Base-by-base conservation (phyloP, 2,888 invertebrate genomes). In the Actias luna region DNA sequence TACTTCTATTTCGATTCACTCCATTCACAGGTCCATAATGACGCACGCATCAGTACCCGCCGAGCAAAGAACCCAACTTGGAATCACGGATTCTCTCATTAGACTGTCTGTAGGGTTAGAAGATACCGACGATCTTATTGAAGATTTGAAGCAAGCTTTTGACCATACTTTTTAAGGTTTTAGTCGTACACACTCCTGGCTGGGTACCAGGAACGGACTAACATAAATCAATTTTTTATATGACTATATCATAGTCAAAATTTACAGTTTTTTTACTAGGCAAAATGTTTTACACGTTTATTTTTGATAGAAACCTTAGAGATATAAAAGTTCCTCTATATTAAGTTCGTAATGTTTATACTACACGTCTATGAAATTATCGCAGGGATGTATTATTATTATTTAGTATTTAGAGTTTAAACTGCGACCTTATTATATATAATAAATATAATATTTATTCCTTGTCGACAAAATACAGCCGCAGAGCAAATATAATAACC, bases 61-160 rank as follows among this genome's bases (percentile, higher is more conserved):
- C 62, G 95, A 95, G 57, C 95, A 96, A 68, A 92, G 98, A 67
- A 88, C 83, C 31, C 89, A 92, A 66, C 93, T 98, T 33, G 97
- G 97, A 16, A 98, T 99, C 68, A 95, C 95, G 0, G 96, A 98
- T 79, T 95, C 95, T 42, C 93, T 99, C 29, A 94, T 99, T 62
- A 94, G 99, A 68, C 85, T 99, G 33, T 98, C 98, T 0, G 96
- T 99, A 61, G 99, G 99, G 4, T 87, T 99, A 35, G 99, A 99
- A 92, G 96, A 97, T 72, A 93, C 94, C 3, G 95, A 96, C 50
- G 99, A 99, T 90, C 93, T 99, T 61, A 94, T 98, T 60, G 91
- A 93, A 12, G 99, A 99, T 87, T 85, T 99, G 46, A 94, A 96
- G 67, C 95, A 96, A 83, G 98, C 98, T 8, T 93, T 99, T 12